A percentile compares a stretch with the other conserved stretches of the same genome.
Evolutionary conservation across 2,888 invertebrate species (phyloP).

Genomic region (Pandemis heparana): DNA sequence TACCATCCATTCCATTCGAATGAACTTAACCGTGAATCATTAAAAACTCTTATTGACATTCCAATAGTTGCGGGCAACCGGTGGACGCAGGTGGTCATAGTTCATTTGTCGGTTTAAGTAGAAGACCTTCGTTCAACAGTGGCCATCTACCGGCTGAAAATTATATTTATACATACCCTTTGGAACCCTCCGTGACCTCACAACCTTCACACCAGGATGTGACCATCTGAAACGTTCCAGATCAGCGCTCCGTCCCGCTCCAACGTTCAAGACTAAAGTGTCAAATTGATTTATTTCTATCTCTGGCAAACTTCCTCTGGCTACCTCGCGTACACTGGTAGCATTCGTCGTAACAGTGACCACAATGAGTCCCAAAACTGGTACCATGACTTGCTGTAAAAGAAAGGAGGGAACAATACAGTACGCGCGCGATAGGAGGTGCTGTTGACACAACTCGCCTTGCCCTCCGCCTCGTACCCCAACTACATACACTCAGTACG

Average conservation of each 20-base stretch:
- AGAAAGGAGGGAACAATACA: background rate
- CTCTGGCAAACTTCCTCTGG: background rate
- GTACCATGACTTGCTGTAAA: slow-evolving; percentile 33
- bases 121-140: no score
- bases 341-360: background rate
- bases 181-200: background rate
- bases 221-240: background rate
- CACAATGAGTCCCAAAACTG: slow-evolving; percentile 15
- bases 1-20: no score
- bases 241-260: background rate
- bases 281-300: background rate
- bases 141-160: background rate
- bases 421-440: background rate
- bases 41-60: no score
- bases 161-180: background rate
- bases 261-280: background rate
- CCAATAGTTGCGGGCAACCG: no score
- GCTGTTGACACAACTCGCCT: no score
- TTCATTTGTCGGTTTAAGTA: no score
- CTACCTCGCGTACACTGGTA: background rate
- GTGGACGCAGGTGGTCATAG: no score
- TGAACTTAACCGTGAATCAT: no score
- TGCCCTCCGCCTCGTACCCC: no score
- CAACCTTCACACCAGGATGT: background rate
- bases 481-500: no score